Conservation (phyloP, 1,140 invertebrate genomes). For the Drosophila pectinifera region DNA sequence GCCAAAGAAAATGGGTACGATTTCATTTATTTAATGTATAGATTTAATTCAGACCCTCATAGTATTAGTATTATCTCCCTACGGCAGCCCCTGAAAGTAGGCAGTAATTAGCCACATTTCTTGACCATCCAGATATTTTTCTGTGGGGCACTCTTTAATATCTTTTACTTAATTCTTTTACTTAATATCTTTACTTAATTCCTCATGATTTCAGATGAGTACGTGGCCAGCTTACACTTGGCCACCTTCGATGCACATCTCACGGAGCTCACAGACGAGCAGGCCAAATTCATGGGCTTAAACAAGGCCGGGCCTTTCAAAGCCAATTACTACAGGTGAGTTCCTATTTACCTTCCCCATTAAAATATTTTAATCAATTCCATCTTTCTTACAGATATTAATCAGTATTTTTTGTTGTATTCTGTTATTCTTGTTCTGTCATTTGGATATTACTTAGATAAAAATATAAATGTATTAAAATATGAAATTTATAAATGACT, state of each 20-base stretch:
- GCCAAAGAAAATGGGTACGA: constrained; percentile 98
- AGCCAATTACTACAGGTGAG: constrained; percentile 97
- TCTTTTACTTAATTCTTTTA: background rate
- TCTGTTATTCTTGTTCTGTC: constrained; percentile 29
- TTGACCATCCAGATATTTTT: background rate
- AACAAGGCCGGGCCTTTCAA: constrained; percentile 99
- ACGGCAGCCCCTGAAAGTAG: background rate
- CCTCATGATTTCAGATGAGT: constrained; percentile 55
- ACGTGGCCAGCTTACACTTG: constrained; percentile 90
- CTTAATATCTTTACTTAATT: background rate
- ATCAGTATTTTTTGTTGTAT: constrained; percentile 36
- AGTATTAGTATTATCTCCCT: no score
- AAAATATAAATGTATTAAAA: constrained; percentile 15
- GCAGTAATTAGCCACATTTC: background rate
- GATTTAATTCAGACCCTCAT: background rate
- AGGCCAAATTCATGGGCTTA: constrained; percentile 98
- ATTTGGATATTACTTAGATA: constrained; percentile 27
- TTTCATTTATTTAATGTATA: background rate
- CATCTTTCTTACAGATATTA: constrained; percentile 45
- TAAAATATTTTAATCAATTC: background rate
- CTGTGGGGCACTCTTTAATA: no score
- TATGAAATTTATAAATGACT: background rate
- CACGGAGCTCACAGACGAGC: constrained; percentile 97
- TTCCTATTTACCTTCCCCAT: background rate
- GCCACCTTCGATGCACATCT: constrained; percentile 98